A percentile compares a stretch with the other conserved stretches of the same genome.
phyloP scores from a whole-genome alignment of 2,797 vertebrate genomes.

The Spea hammondii region DNA sequence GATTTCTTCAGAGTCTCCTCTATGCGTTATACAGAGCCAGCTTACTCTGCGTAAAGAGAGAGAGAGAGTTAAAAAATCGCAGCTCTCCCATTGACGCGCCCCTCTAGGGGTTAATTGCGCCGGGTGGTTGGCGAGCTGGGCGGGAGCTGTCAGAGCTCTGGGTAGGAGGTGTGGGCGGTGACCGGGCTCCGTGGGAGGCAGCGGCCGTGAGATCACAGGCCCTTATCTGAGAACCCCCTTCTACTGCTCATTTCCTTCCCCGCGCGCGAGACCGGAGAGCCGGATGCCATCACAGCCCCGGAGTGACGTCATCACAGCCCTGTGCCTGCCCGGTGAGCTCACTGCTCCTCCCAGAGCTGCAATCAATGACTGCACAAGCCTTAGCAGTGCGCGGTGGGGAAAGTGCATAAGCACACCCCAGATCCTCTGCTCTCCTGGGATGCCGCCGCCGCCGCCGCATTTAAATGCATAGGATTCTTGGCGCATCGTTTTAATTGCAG shows the following conservation, averaged over 20 bases:
- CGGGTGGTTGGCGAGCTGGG: constrained; percentile 3
- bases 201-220: constrained; percentile 44
- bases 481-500: background rate
- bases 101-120: background rate
- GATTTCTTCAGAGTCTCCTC: no score
- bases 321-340: constrained; percentile 4
- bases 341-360: constrained; percentile 19
- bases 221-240: constrained; percentile 39
- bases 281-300: constrained; percentile 45
- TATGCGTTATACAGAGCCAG: no score
- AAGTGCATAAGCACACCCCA: background rate
- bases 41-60: no score
- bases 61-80: no score
- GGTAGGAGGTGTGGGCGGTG: constrained; percentile 21
- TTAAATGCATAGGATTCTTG: background rate
- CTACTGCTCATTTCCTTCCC: constrained; percentile 17
- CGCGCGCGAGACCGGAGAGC: background rate
- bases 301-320: constrained; percentile 11
- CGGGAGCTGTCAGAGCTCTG: constrained; percentile 1
- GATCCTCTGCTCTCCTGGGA: constrained; percentile 1
- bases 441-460: background rate
- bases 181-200: constrained; percentile 34
- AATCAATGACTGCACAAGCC: constrained; percentile 25
- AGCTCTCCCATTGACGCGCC: no score
- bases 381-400: background rate